Base-by-base conservation (phyloP, 2,888 invertebrate genomes). In the Erebia palarica region DNA sequence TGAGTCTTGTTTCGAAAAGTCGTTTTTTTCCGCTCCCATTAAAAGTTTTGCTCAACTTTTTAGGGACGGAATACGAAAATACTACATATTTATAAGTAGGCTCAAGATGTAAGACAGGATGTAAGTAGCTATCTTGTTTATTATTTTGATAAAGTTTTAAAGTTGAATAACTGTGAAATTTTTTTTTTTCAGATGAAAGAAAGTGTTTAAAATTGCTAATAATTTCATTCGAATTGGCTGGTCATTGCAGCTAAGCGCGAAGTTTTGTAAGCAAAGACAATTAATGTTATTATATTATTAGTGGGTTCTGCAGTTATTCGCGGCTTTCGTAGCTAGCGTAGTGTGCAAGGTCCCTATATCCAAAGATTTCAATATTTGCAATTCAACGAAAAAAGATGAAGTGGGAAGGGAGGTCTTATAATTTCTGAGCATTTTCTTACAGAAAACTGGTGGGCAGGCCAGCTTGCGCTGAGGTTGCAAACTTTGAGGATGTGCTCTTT, bases 21-120 rank as follows among this genome's bases (percentile, higher is more conserved):
- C 68, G 61, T 71, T 73, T 74, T 73, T 73, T 70, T 47, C 51
- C 68, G 60, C 69, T 70, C 63, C 71, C 71, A 68, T 74, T 72
- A 67, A 74, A 74, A 76, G 75, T 78, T 80, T 61, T 61, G 53
- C 64, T 58, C 61, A 65, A 73, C 55, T 55, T 73, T 74, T 73
- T 70, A 60, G 70, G 70, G 70, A 65, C 67, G 68, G 69, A 58
- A 58, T 69, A 68, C 65, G 64, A 68, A 73, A 72, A 53, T 65
- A 61, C 59, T 70, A 16, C n/a, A 14, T 60, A 42, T 60, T 60
- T 60, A 60, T 42, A 60, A 60, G 16, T 11, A 60, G 60, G 27
- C 27, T 11, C 16, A n/a, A 44, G 27, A 16, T 60, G 42, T 60
- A 69, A 14, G 21, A 44, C 44, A 44, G n/a, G 44, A 11, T n/a